phyloP scores from a whole-genome alignment of 2,888 invertebrate genomes.

The Fissipunctia ypsillon region DNA sequence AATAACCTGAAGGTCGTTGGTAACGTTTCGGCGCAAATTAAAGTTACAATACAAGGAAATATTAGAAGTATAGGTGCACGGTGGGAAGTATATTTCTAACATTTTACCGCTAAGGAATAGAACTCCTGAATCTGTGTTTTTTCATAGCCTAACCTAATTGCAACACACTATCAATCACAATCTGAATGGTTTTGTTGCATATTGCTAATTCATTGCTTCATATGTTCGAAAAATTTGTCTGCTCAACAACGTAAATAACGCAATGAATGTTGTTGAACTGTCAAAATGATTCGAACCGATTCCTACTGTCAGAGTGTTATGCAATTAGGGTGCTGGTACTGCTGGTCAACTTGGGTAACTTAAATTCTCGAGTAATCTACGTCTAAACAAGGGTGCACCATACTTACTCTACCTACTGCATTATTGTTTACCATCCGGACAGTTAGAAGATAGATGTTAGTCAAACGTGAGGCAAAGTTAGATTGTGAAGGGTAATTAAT shows the following conservation, averaged over 20 bases:
- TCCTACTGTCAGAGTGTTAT: not conserved
- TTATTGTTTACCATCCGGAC: not conserved
- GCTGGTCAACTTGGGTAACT: not conserved
- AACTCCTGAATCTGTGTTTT: not conserved
- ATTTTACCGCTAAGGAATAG: not conserved
- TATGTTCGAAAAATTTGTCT: too few species aligned
- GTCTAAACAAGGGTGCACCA: not conserved
- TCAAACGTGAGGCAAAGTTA: not conserved
- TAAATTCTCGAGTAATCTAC: not conserved
- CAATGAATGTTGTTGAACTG: too few species aligned
- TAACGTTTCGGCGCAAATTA: conserved; percentile 36
- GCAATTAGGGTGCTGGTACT: not conserved
- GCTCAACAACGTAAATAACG: too few species aligned
- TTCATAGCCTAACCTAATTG: not conserved
- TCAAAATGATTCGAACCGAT: not conserved
- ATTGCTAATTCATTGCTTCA: too few species aligned
- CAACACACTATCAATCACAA: not conserved
- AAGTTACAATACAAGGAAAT: conserved; percentile 16
- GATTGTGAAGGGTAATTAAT: not conserved
- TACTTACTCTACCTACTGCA: not conserved
- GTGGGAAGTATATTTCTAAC: not conserved
- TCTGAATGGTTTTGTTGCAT: too few species aligned
- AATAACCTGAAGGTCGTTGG: conserved; percentile 42
- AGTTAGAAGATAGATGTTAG: not conserved
- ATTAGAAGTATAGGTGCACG: conserved; percentile 22